Percentiles rank a stretch among this genome's conserved stretches.
Conservation (phyloP, 2,797 vertebrate genomes). For the Chrysolophus pictus region DNA sequence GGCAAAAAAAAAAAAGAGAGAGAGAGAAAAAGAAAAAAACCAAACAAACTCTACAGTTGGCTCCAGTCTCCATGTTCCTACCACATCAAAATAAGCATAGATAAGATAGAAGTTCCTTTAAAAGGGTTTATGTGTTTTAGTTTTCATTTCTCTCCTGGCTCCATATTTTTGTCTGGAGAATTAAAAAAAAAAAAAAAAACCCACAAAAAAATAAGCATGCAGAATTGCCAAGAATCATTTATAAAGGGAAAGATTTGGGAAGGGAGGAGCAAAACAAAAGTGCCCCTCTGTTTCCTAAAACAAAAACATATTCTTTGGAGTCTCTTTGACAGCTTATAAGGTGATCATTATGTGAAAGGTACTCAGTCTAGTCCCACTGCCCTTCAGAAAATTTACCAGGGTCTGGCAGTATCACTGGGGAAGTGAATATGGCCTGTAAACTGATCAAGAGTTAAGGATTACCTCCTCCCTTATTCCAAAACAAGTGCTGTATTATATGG, state of each 20-base stretch:
- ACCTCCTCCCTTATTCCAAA: slow-evolving; percentile 32
- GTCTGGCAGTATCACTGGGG: neutral
- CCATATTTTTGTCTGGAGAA: slow-evolving; percentile 11
- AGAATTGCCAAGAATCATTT: neutral
- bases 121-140: neutral
- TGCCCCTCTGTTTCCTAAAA: slow-evolving; percentile 10
- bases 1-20: slow-evolving; percentile 27
- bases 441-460: slow-evolving; percentile 27
- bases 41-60: neutral
- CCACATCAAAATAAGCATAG: neutral
- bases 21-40: no score
- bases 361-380: neutral
- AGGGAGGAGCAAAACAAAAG: neutral
- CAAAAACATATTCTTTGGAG: slow-evolving; percentile 30
- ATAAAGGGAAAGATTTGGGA: neutral
- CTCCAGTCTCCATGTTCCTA: neutral
- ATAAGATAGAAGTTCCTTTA: slow-evolving; percentile 17
- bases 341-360: neutral
- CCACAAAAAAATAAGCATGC: neutral
- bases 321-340: neutral
- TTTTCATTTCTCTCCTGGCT: slow-evolving; percentile 35
- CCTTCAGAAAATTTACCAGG: neutral
- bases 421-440: slow-evolving; percentile 13
- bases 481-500: slow-evolving; percentile 40
- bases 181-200: neutral